A percentile compares a stretch with the other conserved stretches of the same genome.
Evolutionary conservation across 2,797 vertebrate species (phyloP).

Genomic region (Neoniphon sammara): DNA sequence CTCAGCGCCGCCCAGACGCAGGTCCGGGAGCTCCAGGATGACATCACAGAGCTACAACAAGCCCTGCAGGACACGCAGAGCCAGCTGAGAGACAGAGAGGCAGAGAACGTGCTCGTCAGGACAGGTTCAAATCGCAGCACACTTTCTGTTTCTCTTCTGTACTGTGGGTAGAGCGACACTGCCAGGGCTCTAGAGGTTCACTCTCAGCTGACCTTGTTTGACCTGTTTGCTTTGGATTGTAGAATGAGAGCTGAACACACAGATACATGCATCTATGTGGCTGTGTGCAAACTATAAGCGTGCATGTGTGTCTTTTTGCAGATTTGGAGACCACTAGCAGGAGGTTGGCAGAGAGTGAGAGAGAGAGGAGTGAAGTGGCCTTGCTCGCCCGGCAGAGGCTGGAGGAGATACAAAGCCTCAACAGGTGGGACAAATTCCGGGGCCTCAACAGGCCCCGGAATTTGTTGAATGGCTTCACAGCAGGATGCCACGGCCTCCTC

Average conservation of each 20-base stretch:
- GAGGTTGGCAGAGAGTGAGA: constrained; percentile 83
- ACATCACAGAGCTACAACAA: constrained; percentile 82
- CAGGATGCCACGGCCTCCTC: too few species aligned
- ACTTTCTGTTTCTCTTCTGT: too few species aligned
- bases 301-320: constrained; percentile 78
- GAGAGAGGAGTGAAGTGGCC: constrained; percentile 84
- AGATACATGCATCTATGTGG: background rate
- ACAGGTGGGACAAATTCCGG: constrained; percentile 55
- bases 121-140: constrained; percentile 75
- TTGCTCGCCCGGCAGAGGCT: constrained; percentile 84
- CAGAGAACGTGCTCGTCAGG: constrained; percentile 77
- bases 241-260: too few species aligned
- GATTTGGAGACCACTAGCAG: constrained; percentile 81
- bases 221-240: too few species aligned
- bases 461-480: background rate
- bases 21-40: constrained; percentile 84
- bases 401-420: constrained; percentile 78
- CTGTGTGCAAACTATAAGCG: background rate
- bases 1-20: constrained; percentile 79
- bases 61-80: constrained; percentile 82
- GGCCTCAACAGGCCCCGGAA: background rate
- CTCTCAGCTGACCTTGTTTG: too few species aligned
- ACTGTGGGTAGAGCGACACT: too few species aligned
- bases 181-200: too few species aligned
- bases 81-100: constrained; percentile 80